Conservation (phyloP, 2,797 vertebrate genomes). For the Podarcis siculus region DNA sequence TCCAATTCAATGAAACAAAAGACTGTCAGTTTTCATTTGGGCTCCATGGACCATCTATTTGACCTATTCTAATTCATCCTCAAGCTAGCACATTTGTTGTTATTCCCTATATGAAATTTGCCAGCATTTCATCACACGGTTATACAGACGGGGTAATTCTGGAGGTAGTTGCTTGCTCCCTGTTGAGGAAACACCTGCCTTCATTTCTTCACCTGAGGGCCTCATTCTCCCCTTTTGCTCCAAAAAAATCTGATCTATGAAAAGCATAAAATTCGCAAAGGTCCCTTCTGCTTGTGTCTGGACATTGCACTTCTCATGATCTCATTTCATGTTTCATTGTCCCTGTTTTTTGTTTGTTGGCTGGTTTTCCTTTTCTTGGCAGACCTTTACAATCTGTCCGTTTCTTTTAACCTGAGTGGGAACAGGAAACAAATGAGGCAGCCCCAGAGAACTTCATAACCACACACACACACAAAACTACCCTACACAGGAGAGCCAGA, state of each 20-base stretch:
- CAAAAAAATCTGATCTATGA: constrained; percentile 5
- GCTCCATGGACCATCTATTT: not conserved
- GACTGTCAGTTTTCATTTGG: constrained; percentile 19
- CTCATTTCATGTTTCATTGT: constrained; percentile 15
- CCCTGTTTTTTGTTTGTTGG: not conserved
- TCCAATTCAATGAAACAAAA: constrained; percentile 16
- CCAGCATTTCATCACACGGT: not conserved
- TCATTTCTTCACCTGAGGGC: not conserved
- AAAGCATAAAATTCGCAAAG: constrained; percentile 34
- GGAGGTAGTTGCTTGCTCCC: not conserved
- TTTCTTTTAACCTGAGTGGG: not conserved
- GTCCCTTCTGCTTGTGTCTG: not conserved
- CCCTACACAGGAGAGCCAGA: too few relatives aligned
- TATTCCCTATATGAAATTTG: not conserved
- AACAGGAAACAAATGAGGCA: constrained; percentile 16
- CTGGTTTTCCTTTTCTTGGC: constrained; percentile 3
- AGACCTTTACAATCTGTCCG: not conserved
- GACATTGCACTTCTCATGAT: not conserved
- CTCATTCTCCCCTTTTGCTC: constrained; percentile 13
- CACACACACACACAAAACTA: too few relatives aligned
- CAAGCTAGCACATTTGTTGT: constrained; percentile 1
- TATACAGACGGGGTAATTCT: not conserved
- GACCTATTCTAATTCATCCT: constrained; percentile 17
- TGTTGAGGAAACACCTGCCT: constrained; percentile 15
- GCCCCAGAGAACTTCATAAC: constrained; percentile 7